Conservation (phyloP, 2,113 vertebrate species). For the Corythaeola cristata region DNA sequence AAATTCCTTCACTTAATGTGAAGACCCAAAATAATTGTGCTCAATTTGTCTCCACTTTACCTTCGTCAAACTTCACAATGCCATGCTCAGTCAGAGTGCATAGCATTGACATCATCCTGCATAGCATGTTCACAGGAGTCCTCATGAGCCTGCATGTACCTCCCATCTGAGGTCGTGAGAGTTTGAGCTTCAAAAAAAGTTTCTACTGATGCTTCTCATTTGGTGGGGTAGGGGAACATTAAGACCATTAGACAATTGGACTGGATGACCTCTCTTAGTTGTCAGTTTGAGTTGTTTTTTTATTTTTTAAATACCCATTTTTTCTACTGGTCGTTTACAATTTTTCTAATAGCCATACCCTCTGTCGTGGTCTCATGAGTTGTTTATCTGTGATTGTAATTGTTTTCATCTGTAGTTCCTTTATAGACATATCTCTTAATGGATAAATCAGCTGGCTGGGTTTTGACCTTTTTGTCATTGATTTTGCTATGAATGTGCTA, state of each 20-base stretch:
- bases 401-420: not conserved
- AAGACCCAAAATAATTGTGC: not conserved
- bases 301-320: not conserved
- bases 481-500: not conserved
- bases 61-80: not conserved
- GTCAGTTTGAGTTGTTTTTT: not conserved
- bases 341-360: not conserved
- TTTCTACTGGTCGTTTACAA: not conserved
- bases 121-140: rapidly evolving
- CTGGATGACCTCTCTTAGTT: not conserved
- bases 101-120: not conserved
- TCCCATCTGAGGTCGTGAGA: not conserved
- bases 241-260: not conserved
- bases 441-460: not conserved
- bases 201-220: not conserved
- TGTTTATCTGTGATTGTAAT: not conserved
- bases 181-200: not conserved
- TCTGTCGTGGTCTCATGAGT: not conserved
- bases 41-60: not conserved
- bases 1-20: not conserved
- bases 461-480: not conserved
- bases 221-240: not conserved
- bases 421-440: not conserved
- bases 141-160: not conserved
- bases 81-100: not conserved